phyloP scores from a whole-genome alignment of 2,888 invertebrate genomes.

The Eumerus sabulonum region DNA sequence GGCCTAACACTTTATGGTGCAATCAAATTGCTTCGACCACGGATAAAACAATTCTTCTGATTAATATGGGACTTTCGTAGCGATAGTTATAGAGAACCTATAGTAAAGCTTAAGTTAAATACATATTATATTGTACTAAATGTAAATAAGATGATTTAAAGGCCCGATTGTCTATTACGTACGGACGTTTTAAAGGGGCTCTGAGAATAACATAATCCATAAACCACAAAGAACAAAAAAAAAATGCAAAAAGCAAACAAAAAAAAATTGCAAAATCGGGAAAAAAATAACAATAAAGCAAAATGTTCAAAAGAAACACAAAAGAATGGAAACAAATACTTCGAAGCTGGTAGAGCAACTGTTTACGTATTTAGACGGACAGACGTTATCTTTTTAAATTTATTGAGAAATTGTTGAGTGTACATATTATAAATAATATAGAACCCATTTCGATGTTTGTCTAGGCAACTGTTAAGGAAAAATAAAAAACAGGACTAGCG shows the following conservation, averaged over 20 bases:
- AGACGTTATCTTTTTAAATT: conserved; percentile 51
- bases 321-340: conserved; percentile 37
- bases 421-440: conserved; percentile 52
- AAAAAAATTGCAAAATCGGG: neutral
- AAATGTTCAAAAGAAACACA: conserved; percentile 2
- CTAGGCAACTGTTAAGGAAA: conserved; percentile 46
- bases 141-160: conserved; percentile 64
- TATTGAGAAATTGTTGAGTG: conserved; percentile 55
- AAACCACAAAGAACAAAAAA: no score
- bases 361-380: conserved; percentile 24
- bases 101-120: conserved; percentile 62
- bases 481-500: conserved; percentile 1
- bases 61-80: conserved; percentile 28
- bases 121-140: conserved; percentile 64
- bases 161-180: conserved; percentile 24
- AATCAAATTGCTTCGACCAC: conserved; percentile 75
- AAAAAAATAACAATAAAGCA: conserved; percentile 20
- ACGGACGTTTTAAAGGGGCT: conserved; percentile 2
- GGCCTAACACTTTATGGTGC: conserved; percentile 77
- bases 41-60: conserved; percentile 75
- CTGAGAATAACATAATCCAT: no score
- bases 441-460: conserved; percentile 62
- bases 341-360: conserved; percentile 20
- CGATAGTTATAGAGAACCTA: conserved; percentile 33
- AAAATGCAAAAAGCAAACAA: neutral